Percentiles rank a stretch among this genome's conserved stretches.
These are phyloP conservation scores for Automeris io DNA, from an alignment of 2,888 invertebrate genomes.

Conservation along the genomic window DNA sequence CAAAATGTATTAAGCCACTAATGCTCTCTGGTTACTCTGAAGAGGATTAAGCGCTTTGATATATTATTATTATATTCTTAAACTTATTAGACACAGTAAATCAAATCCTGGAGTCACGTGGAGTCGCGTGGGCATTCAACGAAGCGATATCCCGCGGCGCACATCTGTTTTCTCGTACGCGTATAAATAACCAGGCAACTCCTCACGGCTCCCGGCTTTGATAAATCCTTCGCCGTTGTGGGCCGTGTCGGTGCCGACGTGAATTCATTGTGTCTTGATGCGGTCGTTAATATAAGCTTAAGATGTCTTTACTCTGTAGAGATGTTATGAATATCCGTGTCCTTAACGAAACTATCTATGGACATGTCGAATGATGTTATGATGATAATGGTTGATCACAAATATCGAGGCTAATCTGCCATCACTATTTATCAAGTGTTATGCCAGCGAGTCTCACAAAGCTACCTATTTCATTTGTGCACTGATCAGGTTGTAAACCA, in stretches of 20 bases:
- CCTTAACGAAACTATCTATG: too few relatives aligned
- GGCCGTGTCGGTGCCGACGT: constrained; percentile 36
- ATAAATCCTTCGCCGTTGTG: constrained; percentile 40
- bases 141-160: constrained; percentile 42
- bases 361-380: too few relatives aligned
- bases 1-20: too few relatives aligned
- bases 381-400: too few relatives aligned
- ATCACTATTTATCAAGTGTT: too few relatives aligned
- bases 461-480: too few relatives aligned
- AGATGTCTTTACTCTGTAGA: constrained; percentile 3
- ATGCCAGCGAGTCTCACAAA: too few relatives aligned
- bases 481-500: too few relatives aligned
- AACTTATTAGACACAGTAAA: constrained; percentile 4
- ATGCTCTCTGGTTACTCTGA: too few relatives aligned
- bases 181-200: constrained; percentile 37
- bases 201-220: constrained; percentile 45
- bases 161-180: constrained; percentile 39
- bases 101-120: constrained; percentile 4
- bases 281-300: constrained; percentile 14
- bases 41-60: too few relatives aligned
- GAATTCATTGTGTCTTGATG: constrained; percentile 32
- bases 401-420: too few relatives aligned
- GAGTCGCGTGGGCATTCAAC: constrained; percentile 40
- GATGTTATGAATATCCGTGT: too few relatives aligned
- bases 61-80: constrained; percentile 3